Conservation (phyloP, 2,113 vertebrate species). For the Leucopternis melanops region DNA sequence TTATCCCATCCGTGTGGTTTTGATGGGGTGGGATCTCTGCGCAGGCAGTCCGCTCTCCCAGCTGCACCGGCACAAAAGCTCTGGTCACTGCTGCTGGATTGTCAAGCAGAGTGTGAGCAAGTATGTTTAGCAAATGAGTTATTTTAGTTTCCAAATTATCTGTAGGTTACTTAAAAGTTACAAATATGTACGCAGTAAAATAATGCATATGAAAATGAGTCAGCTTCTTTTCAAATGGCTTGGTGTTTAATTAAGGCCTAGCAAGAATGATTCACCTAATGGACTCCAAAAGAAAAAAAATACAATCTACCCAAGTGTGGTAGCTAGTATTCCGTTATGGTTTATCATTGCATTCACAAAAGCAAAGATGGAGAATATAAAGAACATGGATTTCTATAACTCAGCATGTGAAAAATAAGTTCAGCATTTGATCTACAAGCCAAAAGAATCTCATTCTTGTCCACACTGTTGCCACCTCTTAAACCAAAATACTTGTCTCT, state of each 20-base stretch:
- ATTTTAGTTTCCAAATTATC: not conserved
- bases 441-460: not conserved
- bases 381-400: not conserved
- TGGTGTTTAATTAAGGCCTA: not conserved
- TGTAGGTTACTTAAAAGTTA: not conserved
- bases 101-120: not conserved
- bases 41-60: not conserved
- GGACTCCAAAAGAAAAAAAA: not conserved
- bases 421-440: not conserved
- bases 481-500: not conserved
- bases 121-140: not conserved
- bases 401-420: not conserved
- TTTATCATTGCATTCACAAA: not conserved
- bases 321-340: not conserved
- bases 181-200: not conserved
- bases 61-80: slow-evolving; percentile 31
- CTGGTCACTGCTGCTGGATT: slow-evolving; percentile 4
- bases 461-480: not conserved
- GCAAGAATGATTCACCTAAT: not conserved
- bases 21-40: not conserved
- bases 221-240: not conserved
- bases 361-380: not conserved
- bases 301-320: not conserved
- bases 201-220: not conserved
- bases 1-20: not conserved